phyloP scores from a whole-genome alignment of 2,797 vertebrate genomes.

The Pseudochromis fuscus region DNA sequence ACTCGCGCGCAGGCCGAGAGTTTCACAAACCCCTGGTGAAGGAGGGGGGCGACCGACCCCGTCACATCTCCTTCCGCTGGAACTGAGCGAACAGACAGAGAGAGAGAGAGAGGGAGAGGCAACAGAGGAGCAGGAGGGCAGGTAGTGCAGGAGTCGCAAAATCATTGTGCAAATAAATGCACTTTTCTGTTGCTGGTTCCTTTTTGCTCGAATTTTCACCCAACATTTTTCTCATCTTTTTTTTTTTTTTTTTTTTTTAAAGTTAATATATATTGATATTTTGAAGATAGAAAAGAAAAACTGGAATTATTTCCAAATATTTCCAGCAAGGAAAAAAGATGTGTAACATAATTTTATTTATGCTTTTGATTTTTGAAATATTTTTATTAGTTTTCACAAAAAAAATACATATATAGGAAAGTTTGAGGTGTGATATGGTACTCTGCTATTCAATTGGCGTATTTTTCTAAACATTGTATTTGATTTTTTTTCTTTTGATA shows the following conservation, averaged over 20 bases:
- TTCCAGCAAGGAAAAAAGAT: constrained; percentile 79
- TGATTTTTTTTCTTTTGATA: constrained; percentile 74
- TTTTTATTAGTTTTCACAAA: constrained; percentile 81
- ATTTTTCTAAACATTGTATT: constrained; percentile 72
- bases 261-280: constrained; percentile 85
- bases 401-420: constrained; percentile 75
- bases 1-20: constrained; percentile 97
- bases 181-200: constrained; percentile 97
- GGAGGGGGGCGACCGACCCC: constrained; percentile 97
- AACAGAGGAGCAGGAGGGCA: constrained; percentile 77
- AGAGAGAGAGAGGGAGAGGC: constrained; percentile 67
- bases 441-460: constrained; percentile 83
- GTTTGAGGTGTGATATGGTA: constrained; percentile 81
- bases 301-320: constrained; percentile 82
- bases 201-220: constrained; percentile 86
- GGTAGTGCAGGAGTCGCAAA: constrained; percentile 86
- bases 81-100: constrained; percentile 90
- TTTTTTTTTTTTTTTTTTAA: constrained; percentile 72
- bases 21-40: constrained; percentile 99
- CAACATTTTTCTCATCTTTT: constrained; percentile 61
- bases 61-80: constrained; percentile 99
- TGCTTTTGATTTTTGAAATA: constrained; percentile 76
- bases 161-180: constrained; percentile 95
- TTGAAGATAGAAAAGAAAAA: constrained; percentile 83
- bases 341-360: constrained; percentile 84